A percentile compares a stretch with the other conserved stretches of the same genome.
phyloP scores from a whole-genome alignment of 2,888 invertebrate species.

The Magallana nippona region DNA sequence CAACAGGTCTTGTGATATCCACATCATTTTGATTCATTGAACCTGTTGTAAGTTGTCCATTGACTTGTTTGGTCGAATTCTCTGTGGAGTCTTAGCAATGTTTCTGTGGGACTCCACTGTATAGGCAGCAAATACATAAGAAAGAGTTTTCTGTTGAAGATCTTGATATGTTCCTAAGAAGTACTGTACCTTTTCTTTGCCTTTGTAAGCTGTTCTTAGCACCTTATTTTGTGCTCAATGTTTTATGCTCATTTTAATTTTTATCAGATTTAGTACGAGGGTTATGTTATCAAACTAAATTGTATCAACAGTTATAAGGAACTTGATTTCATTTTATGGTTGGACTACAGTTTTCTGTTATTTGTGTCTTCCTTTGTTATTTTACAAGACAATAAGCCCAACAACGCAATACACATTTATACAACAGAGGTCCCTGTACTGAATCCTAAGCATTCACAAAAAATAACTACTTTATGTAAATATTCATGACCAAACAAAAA shows the following conservation, averaged over 20 bases:
- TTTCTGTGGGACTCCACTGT: background rate
- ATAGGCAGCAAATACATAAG: slow-evolving; percentile 9
- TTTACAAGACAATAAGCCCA: background rate
- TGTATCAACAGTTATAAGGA: background rate
- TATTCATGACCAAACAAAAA: too few relatives aligned
- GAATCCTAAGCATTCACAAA: too few relatives aligned
- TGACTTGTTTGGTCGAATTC: slow-evolving; percentile 18
- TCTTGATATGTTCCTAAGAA: background rate
- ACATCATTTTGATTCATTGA: slow-evolving; percentile 9
- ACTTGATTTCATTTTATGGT: too few relatives aligned
- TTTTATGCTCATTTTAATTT: slow-evolving; percentile 14
- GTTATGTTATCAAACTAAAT: background rate
- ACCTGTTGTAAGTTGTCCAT: slow-evolving; percentile 6
- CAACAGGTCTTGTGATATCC: slow-evolving; percentile 8
- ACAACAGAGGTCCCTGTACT: background rate
- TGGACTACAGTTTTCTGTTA: background rate
- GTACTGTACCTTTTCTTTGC: background rate
- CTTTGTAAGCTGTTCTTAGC: background rate
- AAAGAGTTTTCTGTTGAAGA: slow-evolving; percentile 4
- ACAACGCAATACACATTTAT: slow-evolving; percentile 27
- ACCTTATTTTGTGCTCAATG: slow-evolving; percentile 10
- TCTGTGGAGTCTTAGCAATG: background rate
- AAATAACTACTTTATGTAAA: too few relatives aligned
- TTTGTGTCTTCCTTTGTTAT: slow-evolving; percentile 15
- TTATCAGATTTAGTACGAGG: background rate